Conservation (phyloP, 2,888 invertebrate species). For the Agapostemon virescens region DNA sequence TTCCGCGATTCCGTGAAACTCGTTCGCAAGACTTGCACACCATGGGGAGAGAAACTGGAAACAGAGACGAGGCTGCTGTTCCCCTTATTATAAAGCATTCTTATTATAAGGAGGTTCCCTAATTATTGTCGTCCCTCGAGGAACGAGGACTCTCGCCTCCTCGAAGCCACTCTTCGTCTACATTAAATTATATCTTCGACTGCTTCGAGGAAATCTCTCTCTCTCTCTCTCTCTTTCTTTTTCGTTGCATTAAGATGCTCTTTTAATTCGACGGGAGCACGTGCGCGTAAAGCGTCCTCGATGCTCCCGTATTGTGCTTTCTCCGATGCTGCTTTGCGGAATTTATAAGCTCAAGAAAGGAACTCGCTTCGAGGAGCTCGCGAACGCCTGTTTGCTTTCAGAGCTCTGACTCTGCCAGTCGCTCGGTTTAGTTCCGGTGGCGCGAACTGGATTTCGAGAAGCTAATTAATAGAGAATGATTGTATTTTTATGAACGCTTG, state of each 20-base stretch:
- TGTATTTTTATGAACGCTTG: not conserved
- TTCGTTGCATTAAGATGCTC: constrained; percentile 30
- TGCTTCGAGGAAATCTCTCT: constrained; percentile 20
- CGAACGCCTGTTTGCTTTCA: not conserved
- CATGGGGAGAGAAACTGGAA: constrained; percentile 20
- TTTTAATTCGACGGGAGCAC: constrained; percentile 14
- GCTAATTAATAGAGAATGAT: not conserved
- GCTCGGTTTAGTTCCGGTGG: not conserved
- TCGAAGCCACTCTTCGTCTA: constrained; percentile 54
- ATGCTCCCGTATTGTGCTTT: constrained; percentile 8
- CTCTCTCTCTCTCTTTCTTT: not conserved
- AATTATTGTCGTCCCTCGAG: constrained; percentile 67
- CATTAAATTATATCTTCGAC: constrained; percentile 61
- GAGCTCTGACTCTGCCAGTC: not conserved
- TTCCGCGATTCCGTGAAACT: constrained; percentile 51
- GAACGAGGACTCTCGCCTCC: constrained; percentile 54
- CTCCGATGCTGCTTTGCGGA: not conserved
- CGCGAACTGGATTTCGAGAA: not conserved
- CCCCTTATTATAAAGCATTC: constrained; percentile 63
- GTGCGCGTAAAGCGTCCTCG: constrained; percentile 1
- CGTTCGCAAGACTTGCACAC: constrained; percentile 15
- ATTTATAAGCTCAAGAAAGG: constrained; percentile 3
- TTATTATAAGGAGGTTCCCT: constrained; percentile 66
- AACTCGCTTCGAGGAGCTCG: not conserved
- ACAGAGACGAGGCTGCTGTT: constrained; percentile 23